Evolutionary conservation across 2,888 invertebrate species (phyloP).

Genomic region (Polymixis flavicincta): DNA sequence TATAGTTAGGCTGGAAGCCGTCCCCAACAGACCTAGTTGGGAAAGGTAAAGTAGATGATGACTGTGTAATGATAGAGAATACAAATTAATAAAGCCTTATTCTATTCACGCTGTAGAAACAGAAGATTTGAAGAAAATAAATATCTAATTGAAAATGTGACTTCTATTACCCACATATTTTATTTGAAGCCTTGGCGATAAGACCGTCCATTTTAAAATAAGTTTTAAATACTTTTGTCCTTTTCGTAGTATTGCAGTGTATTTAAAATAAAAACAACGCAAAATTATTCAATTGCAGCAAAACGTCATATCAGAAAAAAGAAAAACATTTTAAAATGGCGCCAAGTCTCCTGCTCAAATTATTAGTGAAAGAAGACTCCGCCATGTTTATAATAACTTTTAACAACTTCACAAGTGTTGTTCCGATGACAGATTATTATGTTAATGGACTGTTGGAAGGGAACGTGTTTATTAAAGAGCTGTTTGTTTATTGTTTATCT

Average conservation of each 20-base stretch:
- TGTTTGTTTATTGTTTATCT: conserved; percentile 18
- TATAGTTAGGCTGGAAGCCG: neutral
- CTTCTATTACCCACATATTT: neutral
- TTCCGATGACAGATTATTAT: conserved; percentile 48
- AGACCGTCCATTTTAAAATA: neutral
- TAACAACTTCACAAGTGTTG: conserved; percentile 43
- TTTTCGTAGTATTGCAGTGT: too few species aligned
- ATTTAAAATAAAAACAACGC: too few species aligned
- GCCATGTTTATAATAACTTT: conserved; percentile 42
- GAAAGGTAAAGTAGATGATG: too few species aligned
- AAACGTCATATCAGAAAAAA: too few species aligned
- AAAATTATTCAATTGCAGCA: too few species aligned
- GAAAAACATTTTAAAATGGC: conserved; percentile 13
- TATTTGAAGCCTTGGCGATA: neutral
- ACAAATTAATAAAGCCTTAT: neutral
- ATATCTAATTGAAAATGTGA: neutral
- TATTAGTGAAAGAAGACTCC: conserved; percentile 3
- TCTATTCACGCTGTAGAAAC: neutral
- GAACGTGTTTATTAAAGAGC: conserved; percentile 35
- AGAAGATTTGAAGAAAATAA: neutral
- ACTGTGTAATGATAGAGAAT: neutral
- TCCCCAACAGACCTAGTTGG: neutral
- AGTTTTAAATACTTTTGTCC: too few species aligned
- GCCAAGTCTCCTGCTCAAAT: conserved; percentile 6
- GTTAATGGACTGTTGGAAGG: conserved; percentile 32